These are phyloP conservation scores for Microcebus murinus DNA, from an alignment of 2,113 vertebrate genomes.

Conservation along the genomic window DNA sequence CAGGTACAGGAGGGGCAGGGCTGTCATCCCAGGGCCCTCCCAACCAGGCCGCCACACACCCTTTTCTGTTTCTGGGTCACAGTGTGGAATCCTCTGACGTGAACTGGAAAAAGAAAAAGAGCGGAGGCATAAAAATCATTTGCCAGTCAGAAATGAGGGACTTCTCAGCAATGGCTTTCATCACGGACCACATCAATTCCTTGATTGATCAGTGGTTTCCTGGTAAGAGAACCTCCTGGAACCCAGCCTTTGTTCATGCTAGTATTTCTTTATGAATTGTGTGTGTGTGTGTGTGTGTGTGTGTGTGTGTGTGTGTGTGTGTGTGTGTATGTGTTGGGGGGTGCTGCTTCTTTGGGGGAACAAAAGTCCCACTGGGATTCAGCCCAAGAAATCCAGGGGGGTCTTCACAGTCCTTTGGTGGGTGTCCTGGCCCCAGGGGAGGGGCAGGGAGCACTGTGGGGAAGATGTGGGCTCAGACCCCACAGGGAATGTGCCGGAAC, in stretches of 20 bases:
- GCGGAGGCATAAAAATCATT: constrained; percentile 96
- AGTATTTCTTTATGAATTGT: neutral
- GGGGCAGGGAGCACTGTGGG: fast-evolving
- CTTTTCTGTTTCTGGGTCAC: constrained; percentile 57
- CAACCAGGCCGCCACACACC: fast-evolving
- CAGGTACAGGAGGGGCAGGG: neutral
- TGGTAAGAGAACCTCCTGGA: constrained; percentile 86
- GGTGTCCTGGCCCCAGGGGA: neutral
- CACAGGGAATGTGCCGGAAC: neutral
- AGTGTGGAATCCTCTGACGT: constrained; percentile 97
- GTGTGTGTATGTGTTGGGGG: too few species aligned
- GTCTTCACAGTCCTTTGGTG: neutral
- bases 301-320: too few species aligned
- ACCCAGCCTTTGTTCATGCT: neutral
- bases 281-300: too few species aligned
- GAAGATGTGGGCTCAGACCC: neutral
- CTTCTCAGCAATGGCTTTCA: constrained; percentile 98
- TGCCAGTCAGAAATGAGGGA: constrained; percentile 96
- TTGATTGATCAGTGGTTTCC: constrained; percentile 99
- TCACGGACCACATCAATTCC: constrained; percentile 96
- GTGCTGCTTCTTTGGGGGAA: neutral
- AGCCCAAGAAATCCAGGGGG: neutral
- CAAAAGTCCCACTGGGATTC: neutral
- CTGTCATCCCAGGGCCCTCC: neutral
- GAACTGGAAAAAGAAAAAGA: constrained; percentile 98